A percentile compares a stretch with the other conserved stretches of the same genome.
phyloP scores from a whole-genome alignment of 2,797 vertebrate species.

The Vipera ursinii region DNA sequence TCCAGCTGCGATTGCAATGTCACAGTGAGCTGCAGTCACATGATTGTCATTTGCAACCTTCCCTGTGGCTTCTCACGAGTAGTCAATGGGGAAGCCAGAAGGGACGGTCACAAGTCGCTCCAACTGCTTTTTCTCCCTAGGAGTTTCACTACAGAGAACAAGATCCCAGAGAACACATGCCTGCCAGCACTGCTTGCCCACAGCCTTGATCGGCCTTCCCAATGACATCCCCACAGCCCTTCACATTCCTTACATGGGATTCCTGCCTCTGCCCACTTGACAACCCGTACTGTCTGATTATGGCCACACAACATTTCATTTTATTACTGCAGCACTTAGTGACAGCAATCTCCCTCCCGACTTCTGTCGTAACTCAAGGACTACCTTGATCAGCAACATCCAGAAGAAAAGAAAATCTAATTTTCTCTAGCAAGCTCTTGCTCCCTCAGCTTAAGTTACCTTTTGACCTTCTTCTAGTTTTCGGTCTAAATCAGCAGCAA shows the following conservation, averaged over 20 bases:
- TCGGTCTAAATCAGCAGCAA: constrained; percentile 81
- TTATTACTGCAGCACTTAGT: background rate
- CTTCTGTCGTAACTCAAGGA: background rate
- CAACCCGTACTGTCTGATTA: background rate
- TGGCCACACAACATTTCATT: background rate
- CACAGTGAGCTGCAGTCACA: background rate
- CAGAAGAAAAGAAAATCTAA: background rate
- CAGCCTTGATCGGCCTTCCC: background rate
- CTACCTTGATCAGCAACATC: background rate
- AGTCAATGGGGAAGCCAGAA: background rate
- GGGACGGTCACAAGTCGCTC: background rate
- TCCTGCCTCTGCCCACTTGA: background rate
- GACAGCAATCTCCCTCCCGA: background rate
- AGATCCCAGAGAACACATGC: background rate
- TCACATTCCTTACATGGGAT: background rate
- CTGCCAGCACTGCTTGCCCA: background rate
- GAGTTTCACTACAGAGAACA: background rate
- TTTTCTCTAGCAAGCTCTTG: background rate
- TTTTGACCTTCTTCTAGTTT: constrained; percentile 91
- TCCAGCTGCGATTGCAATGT: background rate
- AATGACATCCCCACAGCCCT: background rate
- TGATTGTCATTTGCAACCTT: background rate
- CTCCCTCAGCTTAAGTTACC: constrained; percentile 68
- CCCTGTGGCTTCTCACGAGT: background rate
- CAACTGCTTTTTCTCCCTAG: background rate